A percentile compares a stretch with the other conserved stretches of the same genome.
These are phyloP conservation scores for Notocelia uddmanniana DNA, from an alignment of 2,888 invertebrate species.

Conservation along the genomic window DNA sequence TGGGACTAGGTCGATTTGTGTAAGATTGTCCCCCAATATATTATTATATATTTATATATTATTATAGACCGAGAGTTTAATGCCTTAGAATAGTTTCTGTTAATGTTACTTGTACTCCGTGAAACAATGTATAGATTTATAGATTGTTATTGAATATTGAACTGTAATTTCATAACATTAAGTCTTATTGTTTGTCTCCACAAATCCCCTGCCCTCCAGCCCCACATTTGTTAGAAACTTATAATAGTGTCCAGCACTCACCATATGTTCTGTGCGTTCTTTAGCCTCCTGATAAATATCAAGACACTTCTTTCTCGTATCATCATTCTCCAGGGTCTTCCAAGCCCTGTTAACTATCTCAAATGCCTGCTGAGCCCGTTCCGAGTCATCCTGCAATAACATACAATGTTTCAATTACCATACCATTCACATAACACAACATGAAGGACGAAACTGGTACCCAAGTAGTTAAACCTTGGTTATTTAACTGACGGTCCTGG, in stretches of 20 bases:
- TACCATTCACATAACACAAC: background rate
- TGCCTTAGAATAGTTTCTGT: too few species aligned
- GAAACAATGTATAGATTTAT: too few species aligned
- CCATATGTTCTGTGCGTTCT: slow-evolving; percentile 96
- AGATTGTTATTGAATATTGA: background rate
- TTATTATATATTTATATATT: too few species aligned
- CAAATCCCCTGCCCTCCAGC: background rate
- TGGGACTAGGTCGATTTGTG: too few species aligned
- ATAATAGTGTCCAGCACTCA: slow-evolving; percentile 68
- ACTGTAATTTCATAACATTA: background rate
- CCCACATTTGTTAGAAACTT: background rate
- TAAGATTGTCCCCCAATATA: too few species aligned
- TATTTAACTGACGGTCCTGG: background rate
- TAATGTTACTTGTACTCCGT: too few species aligned
- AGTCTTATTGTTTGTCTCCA: background rate
- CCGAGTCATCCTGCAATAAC: slow-evolving; percentile 93
- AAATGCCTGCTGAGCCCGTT: slow-evolving; percentile 96
- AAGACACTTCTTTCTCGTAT: slow-evolving; percentile 96
- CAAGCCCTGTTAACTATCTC: slow-evolving; percentile 98
- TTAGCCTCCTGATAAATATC: slow-evolving; percentile 99
- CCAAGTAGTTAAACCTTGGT: background rate
- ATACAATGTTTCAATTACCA: slow-evolving; percentile 21
- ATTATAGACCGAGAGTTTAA: too few species aligned
- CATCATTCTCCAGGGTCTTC: slow-evolving; percentile 98
- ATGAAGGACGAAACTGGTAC: background rate